Percentiles rank a stretch among this genome's conserved stretches.
These are phyloP conservation scores for Drosophila atripex DNA, from an alignment of 2,888 invertebrate species.

Conservation along the genomic window DNA sequence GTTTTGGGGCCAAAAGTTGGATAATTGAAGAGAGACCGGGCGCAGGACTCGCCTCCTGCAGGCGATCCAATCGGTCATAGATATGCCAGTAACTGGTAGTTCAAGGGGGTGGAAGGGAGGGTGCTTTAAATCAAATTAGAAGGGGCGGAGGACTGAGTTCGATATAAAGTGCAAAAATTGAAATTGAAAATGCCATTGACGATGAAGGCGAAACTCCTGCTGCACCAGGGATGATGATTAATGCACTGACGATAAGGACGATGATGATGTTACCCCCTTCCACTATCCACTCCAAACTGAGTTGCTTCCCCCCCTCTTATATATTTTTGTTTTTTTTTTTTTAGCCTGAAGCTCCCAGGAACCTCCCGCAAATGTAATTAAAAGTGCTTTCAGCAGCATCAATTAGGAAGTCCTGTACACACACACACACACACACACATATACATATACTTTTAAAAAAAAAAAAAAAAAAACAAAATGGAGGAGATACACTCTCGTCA, in stretches of 20 bases:
- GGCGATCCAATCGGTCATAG: constrained; percentile 16
- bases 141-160: constrained; percentile 1
- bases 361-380: constrained; percentile 66
- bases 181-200: constrained; percentile 54
- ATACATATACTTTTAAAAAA: constrained; percentile 23
- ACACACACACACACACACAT: constrained; percentile 9
- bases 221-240: not conserved
- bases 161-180: constrained; percentile 34
- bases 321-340: not conserved
- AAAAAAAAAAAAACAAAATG: constrained; percentile 4
- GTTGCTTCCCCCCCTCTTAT: not conserved
- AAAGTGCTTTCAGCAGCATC: constrained; percentile 72
- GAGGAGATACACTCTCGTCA: constrained; percentile 11
- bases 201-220: constrained; percentile 30
- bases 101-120: constrained; percentile 2
- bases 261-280: too few relatives aligned
- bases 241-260: not conserved
- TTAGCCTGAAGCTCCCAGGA: not conserved
- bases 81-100: not conserved
- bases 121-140: constrained; percentile 68
- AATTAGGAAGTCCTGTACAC: constrained; percentile 63
- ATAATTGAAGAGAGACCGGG: constrained; percentile 67
- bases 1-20: constrained; percentile 54
- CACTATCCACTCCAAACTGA: too few relatives aligned
- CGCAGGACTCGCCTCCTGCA: constrained; percentile 12